phyloP scores from a whole-genome alignment of 1,140 invertebrate species.

The Drosophila tani region DNA sequence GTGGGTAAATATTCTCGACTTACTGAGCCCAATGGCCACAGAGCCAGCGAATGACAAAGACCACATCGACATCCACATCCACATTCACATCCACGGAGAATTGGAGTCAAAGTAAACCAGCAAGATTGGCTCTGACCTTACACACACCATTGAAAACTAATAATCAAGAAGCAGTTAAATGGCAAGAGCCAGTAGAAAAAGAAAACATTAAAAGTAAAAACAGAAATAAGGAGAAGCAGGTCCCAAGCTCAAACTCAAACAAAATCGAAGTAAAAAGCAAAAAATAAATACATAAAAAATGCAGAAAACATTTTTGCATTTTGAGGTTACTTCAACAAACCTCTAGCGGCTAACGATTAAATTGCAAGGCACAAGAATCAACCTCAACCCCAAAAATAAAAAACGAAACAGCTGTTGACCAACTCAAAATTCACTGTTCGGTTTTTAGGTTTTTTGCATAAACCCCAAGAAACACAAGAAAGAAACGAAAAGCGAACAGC shows the following conservation, averaged over 20 bases:
- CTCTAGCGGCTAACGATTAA: constrained; percentile 30
- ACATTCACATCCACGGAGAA: constrained; percentile 41
- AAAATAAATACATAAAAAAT: constrained; percentile 6
- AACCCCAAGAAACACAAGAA: constrained; percentile 6
- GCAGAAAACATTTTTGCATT: constrained; percentile 49
- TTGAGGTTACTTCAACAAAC: constrained; percentile 58
- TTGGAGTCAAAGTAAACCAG: constrained; percentile 73
- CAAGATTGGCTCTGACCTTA: constrained; percentile 73
- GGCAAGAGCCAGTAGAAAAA: constrained; percentile 61
- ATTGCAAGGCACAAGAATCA: constrained; percentile 63
- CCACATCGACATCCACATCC: constrained; percentile 6
- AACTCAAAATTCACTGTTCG: constrained; percentile 28
- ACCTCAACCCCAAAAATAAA: constrained; percentile 70
- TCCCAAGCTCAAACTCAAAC: constrained; percentile 32
- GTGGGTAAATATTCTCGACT: constrained; percentile 40
- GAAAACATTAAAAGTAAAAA: constrained; percentile 9
- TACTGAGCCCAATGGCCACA: constrained; percentile 38
- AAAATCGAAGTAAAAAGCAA: constrained; percentile 22
- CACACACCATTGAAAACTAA: constrained; percentile 52
- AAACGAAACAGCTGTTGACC: constrained; percentile 63
- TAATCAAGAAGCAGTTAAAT: constrained; percentile 78
- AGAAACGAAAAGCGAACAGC: constrained; percentile 3
- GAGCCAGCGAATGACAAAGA: constrained; percentile 41
- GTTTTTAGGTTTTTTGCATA: constrained; percentile 36
- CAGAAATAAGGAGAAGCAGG: constrained; percentile 39